phyloP scores from a whole-genome alignment of 2,888 invertebrate genomes.

The Phyllotreta cruciferae region DNA sequence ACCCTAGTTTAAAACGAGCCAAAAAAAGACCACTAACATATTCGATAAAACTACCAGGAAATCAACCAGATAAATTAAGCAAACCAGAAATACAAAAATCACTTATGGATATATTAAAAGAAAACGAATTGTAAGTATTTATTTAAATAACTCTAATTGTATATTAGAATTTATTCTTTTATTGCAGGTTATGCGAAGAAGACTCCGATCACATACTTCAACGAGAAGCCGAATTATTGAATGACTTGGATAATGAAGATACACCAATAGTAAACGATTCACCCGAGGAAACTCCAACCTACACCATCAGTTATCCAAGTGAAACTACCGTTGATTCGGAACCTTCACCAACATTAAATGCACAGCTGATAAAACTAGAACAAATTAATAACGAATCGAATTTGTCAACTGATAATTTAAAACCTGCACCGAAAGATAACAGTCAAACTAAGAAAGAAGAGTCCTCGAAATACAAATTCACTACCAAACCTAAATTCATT shows the following conservation, averaged over 20 bases:
- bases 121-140: slow-evolving; percentile 24
- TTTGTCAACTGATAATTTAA: no score
- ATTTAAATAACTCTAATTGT: neutral
- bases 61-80: slow-evolving; percentile 21
- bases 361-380: neutral
- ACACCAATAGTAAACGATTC: slow-evolving; percentile 18
- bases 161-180: neutral
- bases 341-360: neutral
- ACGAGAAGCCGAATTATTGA: slow-evolving; percentile 4
- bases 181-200: slow-evolving; percentile 29
- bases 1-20: slow-evolving; percentile 10
- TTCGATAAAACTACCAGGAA: slow-evolving; percentile 31
- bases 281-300: neutral
- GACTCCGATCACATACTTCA: slow-evolving; percentile 6
- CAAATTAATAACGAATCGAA: no score
- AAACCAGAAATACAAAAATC: slow-evolving; percentile 27
- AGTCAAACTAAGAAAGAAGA: neutral
- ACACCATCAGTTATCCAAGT: slow-evolving; percentile 28
- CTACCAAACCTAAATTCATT: slow-evolving; percentile 15
- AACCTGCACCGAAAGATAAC: slow-evolving; percentile 1
- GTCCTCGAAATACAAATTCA: neutral
- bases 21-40: slow-evolving; percentile 27
- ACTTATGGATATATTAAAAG: slow-evolving; percentile 28
- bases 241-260: neutral
- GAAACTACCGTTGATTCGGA: slow-evolving; percentile 6